Base-by-base conservation (phyloP, 2,888 invertebrate genomes). In the Nasonia oneida region DNA sequence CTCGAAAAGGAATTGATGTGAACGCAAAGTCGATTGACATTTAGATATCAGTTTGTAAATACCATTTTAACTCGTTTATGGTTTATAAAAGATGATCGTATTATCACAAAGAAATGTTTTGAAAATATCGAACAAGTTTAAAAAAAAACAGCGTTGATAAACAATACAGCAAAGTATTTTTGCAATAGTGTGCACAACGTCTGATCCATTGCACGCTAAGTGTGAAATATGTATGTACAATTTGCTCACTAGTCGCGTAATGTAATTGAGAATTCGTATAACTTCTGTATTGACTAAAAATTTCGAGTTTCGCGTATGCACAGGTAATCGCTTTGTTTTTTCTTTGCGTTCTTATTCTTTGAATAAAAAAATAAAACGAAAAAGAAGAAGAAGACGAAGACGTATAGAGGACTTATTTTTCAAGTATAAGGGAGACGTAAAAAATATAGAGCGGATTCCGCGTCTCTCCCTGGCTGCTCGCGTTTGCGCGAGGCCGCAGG, bases 321-420 rank as follows among this genome's bases (percentile, higher is more conserved):
- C 67, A 14, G 10, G 14, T 53, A 39, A 67, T 76, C 39, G 61
- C 39, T 61, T 5, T 71, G 18, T 78, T 85, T 73, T 81, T 10
- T 50, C 50, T 71, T 76, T 29, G 12, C 23, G 57, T 37, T 81
- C n/a, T 71, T 74, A 39, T 73, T 64, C 67, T 29, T 80, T 67
- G 37, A 64, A 14, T 74, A 15, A 71, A 73, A 5, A 23, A 33
- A 18, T n/a, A 15, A 3, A 67, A 64, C 23, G 29, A 64, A 29
- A 29, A 64, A 33, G 10, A 64, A 64, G 10, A 33, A 77, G 6
- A 23, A 23, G 53, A 67, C 42, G 71, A 57, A 85, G 50, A 71
- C 33, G 42, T 82, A 84, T 61, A 76, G 74, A 76, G 77, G 23
- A 86, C 75, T 84, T 86, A 84, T 82, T 84, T 86, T 84, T 81